Conservation (phyloP, 1,140 invertebrate genomes). For the Hypothenemus hampei region DNA sequence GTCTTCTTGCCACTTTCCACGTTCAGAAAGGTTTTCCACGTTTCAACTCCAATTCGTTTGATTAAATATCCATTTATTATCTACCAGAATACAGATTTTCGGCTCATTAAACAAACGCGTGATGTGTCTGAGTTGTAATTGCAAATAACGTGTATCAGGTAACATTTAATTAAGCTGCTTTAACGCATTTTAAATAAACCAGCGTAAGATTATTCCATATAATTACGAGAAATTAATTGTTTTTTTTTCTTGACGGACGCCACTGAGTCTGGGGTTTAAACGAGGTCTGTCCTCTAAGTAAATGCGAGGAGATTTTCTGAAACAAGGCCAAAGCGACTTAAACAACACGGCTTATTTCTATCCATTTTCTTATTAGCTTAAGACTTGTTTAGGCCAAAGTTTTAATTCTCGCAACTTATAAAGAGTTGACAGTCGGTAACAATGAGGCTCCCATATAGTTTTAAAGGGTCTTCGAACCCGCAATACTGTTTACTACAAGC, state of each 20-base stretch:
- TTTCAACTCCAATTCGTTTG: background rate
- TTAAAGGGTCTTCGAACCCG: conserved; percentile 45
- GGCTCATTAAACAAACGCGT: background rate
- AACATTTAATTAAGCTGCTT: background rate
- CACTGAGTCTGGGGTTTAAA: background rate
- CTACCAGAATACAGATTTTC: background rate
- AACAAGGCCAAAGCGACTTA: conserved; percentile 45
- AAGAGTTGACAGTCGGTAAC: conserved; percentile 47
- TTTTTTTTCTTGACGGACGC: no score
- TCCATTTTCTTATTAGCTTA: conserved; percentile 48
- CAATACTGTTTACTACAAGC: conserved; percentile 46
- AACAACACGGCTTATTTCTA: conserved; percentile 47
- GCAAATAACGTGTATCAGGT: background rate
- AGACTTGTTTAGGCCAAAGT: conserved; percentile 53
- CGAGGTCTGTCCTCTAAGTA: background rate
- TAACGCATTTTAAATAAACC: background rate
- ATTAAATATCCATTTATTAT: no score
- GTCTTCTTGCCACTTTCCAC: conserved; percentile 2
- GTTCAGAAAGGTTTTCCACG: background rate
- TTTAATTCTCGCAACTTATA: conserved; percentile 53
- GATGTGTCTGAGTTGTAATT: background rate
- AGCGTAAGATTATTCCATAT: background rate
- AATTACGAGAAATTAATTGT: background rate
- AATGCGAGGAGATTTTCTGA: conserved; percentile 19
- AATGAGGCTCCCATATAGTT: conserved; percentile 44